Conservation (phyloP, 2,113 vertebrate genomes). For the Conger conger region DNA sequence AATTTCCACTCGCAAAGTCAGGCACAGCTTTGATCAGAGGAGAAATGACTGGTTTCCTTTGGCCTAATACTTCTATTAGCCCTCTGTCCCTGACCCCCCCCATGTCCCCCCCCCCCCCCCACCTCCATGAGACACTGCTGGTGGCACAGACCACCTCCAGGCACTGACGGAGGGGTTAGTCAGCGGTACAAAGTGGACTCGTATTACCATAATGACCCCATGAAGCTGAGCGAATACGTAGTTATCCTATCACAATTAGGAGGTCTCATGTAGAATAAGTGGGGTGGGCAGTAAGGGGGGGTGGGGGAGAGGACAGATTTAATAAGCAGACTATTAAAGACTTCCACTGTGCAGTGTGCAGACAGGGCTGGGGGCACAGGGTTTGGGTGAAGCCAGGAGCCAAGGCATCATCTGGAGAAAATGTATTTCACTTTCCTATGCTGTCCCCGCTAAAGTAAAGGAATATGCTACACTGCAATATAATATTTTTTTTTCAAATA, state of each 20-base stretch:
- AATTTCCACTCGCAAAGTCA: not conserved
- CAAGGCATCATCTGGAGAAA: not conserved
- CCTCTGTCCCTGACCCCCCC: slow-evolving; percentile 15
- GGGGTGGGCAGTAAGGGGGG: not conserved
- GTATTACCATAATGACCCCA: slow-evolving; percentile 57
- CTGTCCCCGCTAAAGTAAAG: no score
- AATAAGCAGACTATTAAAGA: slow-evolving; percentile 56
- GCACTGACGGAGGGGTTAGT: slow-evolving; percentile 39
- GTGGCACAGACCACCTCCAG: slow-evolving; percentile 43
- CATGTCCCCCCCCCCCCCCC: not conserved
- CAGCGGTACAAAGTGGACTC: slow-evolving; percentile 41
- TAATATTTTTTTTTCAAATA: no score
- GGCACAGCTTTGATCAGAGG: not conserved
- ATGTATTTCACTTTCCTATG: not conserved
- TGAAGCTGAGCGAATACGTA: slow-evolving; percentile 51
- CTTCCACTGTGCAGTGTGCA: slow-evolving; percentile 35
- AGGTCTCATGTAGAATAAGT: slow-evolving; percentile 26
- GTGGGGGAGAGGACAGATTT: not conserved
- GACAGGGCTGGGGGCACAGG: not conserved
- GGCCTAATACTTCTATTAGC: slow-evolving; percentile 21
- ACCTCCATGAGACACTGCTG: not conserved
- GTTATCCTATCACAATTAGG: slow-evolving; percentile 56
- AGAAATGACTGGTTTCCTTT: slow-evolving; percentile 18
- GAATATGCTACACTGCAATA: no score
- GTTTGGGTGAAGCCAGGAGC: not conserved